Conservation (phyloP, 2,113 vertebrate genomes). For the Todiramphus saurophagus region DNA sequence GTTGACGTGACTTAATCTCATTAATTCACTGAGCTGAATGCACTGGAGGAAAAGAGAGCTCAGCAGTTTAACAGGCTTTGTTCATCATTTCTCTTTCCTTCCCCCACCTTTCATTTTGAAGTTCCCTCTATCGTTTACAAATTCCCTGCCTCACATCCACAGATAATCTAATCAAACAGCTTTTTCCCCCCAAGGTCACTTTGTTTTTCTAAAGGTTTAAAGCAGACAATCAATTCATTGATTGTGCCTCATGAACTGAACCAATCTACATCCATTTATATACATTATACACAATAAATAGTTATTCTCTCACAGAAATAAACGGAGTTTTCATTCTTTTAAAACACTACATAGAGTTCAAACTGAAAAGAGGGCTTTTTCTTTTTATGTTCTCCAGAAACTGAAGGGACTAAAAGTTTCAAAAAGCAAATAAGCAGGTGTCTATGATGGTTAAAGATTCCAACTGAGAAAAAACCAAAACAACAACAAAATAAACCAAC, state of each 20-base stretch:
- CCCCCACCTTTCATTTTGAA: neutral
- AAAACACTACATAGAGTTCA: neutral
- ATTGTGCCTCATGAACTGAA: neutral
- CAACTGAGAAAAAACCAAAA: too few relatives aligned
- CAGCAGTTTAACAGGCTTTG: constrained; percentile 15
- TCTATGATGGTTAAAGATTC: neutral
- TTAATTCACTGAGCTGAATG: constrained; percentile 36
- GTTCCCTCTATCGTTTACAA: neutral
- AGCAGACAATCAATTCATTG: neutral
- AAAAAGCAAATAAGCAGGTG: neutral
- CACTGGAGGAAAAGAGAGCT: neutral
- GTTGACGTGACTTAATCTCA: constrained; percentile 24
- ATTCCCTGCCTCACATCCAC: neutral
- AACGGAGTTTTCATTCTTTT: neutral
- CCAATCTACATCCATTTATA: neutral
- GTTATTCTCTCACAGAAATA: neutral
- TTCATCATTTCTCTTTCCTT: constrained; percentile 4
- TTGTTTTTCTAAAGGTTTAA: constrained; percentile 22
- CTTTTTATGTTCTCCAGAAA: neutral
- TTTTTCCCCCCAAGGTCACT: neutral
- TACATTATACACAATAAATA: neutral
- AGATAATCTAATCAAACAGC: neutral
- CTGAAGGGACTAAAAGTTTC: neutral
- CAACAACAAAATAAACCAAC: too few relatives aligned
- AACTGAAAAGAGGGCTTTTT: neutral